Evolutionary conservation across 2,113 vertebrate species (phyloP).

Genomic region (Corythaixoides concolor): DNA sequence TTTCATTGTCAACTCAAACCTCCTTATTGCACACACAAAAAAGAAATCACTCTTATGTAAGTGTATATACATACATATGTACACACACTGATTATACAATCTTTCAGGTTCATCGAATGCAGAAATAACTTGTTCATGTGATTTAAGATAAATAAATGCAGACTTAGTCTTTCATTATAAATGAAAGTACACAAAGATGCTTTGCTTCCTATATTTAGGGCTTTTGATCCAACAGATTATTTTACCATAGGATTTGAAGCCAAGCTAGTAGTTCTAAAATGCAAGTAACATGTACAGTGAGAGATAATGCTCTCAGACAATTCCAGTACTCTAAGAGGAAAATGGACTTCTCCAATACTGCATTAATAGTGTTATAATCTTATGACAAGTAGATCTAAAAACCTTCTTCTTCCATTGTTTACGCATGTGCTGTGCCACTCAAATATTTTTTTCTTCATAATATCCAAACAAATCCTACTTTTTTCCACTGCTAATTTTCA

Average conservation of each 20-base stretch:
- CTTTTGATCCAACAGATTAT: neutral
- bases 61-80: accelerated
- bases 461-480: neutral
- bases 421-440: accelerated
- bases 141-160: neutral
- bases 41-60: neutral
- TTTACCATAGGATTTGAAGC: neutral
- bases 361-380: neutral
- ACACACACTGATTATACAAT: neutral
- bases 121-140: neutral
- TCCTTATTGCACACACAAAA: neutral
- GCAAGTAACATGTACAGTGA: neutral
- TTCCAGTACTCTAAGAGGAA: neutral
- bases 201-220: neutral
- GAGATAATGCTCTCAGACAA: neutral
- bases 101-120: neutral
- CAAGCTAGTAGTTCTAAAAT: neutral
- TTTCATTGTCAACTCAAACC: neutral
- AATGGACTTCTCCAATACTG: neutral
- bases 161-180: neutral
- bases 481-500: neutral
- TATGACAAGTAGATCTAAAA: neutral
- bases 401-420: neutral
- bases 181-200: neutral
- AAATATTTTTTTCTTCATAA: neutral